Evolutionary conservation across 2,113 vertebrate species (phyloP).

Genomic region (Rynchops niger): DNA sequence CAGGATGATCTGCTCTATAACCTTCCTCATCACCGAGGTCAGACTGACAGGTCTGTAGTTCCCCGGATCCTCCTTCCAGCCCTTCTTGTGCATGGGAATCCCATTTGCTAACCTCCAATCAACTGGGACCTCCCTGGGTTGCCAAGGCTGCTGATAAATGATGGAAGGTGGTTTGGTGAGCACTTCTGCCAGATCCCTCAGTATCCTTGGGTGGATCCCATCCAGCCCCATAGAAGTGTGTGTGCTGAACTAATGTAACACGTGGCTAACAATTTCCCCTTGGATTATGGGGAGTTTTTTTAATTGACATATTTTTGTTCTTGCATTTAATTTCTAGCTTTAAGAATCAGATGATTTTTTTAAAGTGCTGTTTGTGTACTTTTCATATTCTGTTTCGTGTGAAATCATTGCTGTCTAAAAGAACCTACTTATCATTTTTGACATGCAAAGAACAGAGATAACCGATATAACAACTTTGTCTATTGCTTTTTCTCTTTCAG

Average conservation of each 20-base stretch:
- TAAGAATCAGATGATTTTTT: background rate
- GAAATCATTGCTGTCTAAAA: background rate
- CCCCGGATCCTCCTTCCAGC: background rate
- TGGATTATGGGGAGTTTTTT: background rate
- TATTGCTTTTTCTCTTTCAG: background rate
- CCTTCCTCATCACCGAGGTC: accelerated
- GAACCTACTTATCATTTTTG: background rate
- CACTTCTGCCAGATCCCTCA: background rate
- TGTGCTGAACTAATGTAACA: no score
- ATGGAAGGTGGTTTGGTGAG: background rate
- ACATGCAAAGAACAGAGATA: background rate
- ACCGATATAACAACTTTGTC: background rate
- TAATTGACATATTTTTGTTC: background rate
- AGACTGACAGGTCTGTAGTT: background rate
- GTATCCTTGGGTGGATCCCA: background rate
- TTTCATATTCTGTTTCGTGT: background rate
- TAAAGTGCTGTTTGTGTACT: background rate
- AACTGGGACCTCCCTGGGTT: background rate
- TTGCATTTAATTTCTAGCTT: background rate
- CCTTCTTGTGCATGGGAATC: no score
- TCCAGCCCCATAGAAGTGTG: background rate
- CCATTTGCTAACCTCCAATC: background rate
- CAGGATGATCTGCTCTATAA: background rate
- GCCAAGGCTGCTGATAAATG: no score
- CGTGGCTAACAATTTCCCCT: background rate